Conservation (phyloP, 2,797 vertebrate species). For the Ambastaia sidthimunki region DNA sequence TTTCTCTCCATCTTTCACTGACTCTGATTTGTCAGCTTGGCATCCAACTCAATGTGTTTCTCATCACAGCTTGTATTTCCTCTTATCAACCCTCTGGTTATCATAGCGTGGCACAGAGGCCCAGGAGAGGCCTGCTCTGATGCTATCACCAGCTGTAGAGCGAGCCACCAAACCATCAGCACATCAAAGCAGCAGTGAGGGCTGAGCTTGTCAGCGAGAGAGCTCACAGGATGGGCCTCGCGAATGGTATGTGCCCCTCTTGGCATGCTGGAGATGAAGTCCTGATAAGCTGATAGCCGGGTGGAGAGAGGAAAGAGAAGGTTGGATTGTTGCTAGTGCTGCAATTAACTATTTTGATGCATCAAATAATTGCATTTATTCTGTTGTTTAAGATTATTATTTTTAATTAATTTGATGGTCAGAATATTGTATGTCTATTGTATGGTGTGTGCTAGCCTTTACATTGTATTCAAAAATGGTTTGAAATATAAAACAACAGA, state of each 20-base stretch:
- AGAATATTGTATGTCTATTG: no score
- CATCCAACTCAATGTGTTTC: constrained; percentile 68
- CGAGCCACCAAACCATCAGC: constrained; percentile 67
- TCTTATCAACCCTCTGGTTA: constrained; percentile 75
- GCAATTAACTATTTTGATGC: neutral
- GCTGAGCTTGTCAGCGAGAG: constrained; percentile 32
- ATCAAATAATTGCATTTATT: neutral
- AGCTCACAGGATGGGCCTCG: constrained; percentile 43
- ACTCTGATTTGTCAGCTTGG: constrained; percentile 53
- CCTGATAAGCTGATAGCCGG: constrained; percentile 19
- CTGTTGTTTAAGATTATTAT: no score
- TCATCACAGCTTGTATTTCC: constrained; percentile 75
- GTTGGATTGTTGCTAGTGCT: neutral
- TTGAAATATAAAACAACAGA: no score
- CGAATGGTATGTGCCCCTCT: constrained; percentile 51
- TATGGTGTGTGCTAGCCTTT: no score
- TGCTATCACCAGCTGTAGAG: constrained; percentile 78
- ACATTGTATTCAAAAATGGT: no score
- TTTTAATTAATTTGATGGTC: no score
- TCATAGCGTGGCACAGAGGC: constrained; percentile 70
- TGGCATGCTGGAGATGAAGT: constrained; percentile 44
- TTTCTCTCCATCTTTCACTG: constrained; percentile 24
- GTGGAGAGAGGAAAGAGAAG: neutral
- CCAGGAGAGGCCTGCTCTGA: constrained; percentile 63
- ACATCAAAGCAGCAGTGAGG: constrained; percentile 63